Conservation (phyloP, 1,140 invertebrate species). For the Drosophila orena region DNA sequence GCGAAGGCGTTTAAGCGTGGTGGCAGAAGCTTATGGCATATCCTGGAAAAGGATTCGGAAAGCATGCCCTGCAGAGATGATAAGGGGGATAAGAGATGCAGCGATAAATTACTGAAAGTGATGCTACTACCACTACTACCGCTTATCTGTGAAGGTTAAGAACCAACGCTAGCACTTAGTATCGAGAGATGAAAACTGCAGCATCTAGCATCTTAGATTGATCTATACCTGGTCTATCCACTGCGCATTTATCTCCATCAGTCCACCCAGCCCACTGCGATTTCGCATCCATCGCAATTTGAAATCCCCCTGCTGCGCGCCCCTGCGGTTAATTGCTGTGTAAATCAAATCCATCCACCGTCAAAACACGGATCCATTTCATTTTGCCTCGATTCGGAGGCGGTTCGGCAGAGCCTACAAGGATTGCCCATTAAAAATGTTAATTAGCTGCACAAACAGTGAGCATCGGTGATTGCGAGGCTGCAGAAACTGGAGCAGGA, state of each 20-base stretch:
- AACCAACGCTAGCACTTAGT: no score
- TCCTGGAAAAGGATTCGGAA: slow-evolving; percentile 20
- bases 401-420: slow-evolving; percentile 54
- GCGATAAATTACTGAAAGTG: neutral
- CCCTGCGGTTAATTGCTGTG: slow-evolving; percentile 54
- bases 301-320: neutral
- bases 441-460: slow-evolving; percentile 83
- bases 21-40: slow-evolving; percentile 56
- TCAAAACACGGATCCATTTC: slow-evolving; percentile 49
- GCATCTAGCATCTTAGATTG: neutral
- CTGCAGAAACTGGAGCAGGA: slow-evolving; percentile 1
- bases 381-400: slow-evolving; percentile 57
- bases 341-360: slow-evolving; percentile 66
- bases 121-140: neutral
- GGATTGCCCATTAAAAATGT: slow-evolving; percentile 82
- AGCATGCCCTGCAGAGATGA: neutral
- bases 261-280: neutral
- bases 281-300: slow-evolving; percentile 23
- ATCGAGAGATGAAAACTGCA: neutral
- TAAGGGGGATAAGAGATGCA: slow-evolving; percentile 32
- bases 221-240: neutral
- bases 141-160: neutral
- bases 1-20: slow-evolving; percentile 46
- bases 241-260: slow-evolving; percentile 7
- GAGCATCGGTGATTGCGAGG: slow-evolving; percentile 70